Conservation (phyloP, 2,113 vertebrate genomes). For the Lanius ludovicianus region DNA sequence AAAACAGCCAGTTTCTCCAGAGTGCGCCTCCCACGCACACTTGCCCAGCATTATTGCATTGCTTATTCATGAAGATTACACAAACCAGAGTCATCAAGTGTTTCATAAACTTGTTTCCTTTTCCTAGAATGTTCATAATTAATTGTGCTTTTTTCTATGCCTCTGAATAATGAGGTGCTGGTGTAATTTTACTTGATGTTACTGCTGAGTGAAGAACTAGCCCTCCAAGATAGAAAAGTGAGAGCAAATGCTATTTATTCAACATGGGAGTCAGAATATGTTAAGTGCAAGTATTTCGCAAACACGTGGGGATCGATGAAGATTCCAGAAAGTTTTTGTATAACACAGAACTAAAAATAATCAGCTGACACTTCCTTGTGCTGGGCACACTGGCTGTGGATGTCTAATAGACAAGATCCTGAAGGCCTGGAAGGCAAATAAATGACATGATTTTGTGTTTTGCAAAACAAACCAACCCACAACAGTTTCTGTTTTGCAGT, state of each 20-base stretch:
- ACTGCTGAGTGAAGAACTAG: neutral
- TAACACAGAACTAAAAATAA: neutral
- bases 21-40: constrained; percentile 32
- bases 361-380: neutral
- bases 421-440: neutral
- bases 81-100: constrained; percentile 36
- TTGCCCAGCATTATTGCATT: constrained; percentile 14
- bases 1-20: constrained; percentile 38
- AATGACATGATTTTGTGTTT: neutral
- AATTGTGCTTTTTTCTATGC: constrained; percentile 15
- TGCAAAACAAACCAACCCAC: neutral
- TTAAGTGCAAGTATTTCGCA: neutral
- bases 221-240: neutral
- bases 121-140: constrained; percentile 51
- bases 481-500: neutral
- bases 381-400: neutral
- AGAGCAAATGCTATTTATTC: neutral
- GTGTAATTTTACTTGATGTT: neutral
- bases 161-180: neutral
- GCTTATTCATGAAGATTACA: constrained; percentile 41
- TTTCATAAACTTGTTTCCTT: constrained; percentile 59
- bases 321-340: neutral
- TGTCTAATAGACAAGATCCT: neutral
- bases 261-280: neutral
- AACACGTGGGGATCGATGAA: neutral